phyloP scores from a whole-genome alignment of 2,888 invertebrate species.

The Automeris io region DNA sequence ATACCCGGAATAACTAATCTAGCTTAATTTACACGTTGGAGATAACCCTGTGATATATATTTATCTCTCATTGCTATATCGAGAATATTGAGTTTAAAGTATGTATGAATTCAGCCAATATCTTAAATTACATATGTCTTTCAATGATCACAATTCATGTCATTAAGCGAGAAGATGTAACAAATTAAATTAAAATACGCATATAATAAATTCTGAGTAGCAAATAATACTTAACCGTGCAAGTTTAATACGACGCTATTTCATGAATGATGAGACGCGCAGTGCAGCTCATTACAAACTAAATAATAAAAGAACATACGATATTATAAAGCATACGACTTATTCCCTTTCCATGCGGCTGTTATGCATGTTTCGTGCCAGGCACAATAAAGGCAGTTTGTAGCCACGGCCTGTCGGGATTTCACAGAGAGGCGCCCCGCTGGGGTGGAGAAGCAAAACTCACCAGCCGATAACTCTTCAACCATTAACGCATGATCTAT shows the following conservation, averaged over 20 bases:
- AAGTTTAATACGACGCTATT: not conserved
- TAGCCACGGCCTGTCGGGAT: constrained; percentile 49
- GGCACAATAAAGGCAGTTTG: constrained; percentile 48
- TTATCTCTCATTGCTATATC: no score
- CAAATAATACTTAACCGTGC: not conserved
- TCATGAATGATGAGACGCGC: constrained; percentile 6
- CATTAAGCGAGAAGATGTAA: no score
- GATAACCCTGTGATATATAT: no score
- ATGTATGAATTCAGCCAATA: no score
- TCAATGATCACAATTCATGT: no score
- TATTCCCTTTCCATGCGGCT: constrained; percentile 32
- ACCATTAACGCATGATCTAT: constrained; percentile 59
- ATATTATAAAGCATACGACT: constrained; percentile 25
- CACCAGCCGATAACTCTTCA: constrained; percentile 55
- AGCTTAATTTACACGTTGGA: no score
- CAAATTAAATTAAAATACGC: not conserved
- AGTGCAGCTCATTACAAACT: constrained; percentile 8
- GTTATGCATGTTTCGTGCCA: constrained; percentile 38
- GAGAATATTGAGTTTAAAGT: no score
- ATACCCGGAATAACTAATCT: no score
- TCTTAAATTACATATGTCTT: no score
- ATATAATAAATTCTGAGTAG: not conserved
- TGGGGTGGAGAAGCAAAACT: constrained; percentile 55
- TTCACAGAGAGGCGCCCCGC: constrained; percentile 51
- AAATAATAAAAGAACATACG: constrained; percentile 6